Base-by-base conservation (phyloP, 2,888 invertebrate species). In the Acanthosepion esculentum region DNA sequence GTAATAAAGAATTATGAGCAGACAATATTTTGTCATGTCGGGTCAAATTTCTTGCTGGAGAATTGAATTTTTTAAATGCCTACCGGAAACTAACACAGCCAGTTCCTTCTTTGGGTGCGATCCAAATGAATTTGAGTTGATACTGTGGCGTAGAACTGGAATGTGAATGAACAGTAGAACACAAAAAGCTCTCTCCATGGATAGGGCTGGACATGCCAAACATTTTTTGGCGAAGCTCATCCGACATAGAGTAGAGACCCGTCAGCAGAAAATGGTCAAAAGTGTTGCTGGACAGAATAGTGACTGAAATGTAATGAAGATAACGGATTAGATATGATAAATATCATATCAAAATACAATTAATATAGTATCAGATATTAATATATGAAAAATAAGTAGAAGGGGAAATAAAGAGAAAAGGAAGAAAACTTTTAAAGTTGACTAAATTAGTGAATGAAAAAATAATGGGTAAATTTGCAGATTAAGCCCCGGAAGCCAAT, bases 31-130 rank as follows among this genome's bases (percentile, higher is more conserved):
- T 53, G 7, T 15, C 50, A 12, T 10, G 12, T 0, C 15, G 15
- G 15, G 15, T 10, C 4, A 53, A 53, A 12, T 55, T 18, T 18
- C 12, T 55, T 55, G 18, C 15, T 18, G 2, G 12, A 55, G 0
- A 55, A 55, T 18, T 18, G 0, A 15, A 92, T 23, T 2, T 2
- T 48, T 15, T 33, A 48, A 59, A 92, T 48, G 23, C 97, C 96
- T 96, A 97, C 97, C 97, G 95, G 95, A 97, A 97, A 95, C 96
- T 97, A 91, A 97, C 96, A 96, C 97, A 97, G 50, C 97, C 97
- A 18, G 97, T 97, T 18, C 97, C 97, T 53, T 95, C 95, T n/a
- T 96, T 96, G 23, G 97, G 97, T 12, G 97, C 97, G 95, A 96
- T 96, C 97, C 97, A 97, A 48, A 96, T 95, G 96, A 97, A 97